Percentiles rank a stretch among this genome's conserved stretches.
Conservation (phyloP, 1,140 invertebrate species). For the Cotesia chilonis region DNA sequence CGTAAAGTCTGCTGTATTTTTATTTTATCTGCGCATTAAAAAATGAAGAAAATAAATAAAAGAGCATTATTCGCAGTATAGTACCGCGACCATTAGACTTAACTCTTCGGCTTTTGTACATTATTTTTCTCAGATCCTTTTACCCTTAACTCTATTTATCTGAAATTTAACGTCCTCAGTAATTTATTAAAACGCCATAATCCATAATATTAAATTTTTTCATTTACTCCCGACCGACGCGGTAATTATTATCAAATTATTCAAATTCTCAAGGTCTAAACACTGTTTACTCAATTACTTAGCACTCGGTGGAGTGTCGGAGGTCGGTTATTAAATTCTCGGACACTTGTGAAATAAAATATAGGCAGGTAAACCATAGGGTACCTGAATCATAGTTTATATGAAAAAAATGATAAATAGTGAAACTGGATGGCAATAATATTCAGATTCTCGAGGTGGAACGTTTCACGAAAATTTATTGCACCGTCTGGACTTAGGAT, state of each 20-base stretch:
- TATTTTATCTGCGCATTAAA: constrained; percentile 14
- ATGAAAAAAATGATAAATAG: neutral
- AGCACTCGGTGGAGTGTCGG: no score
- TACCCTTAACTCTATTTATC: no score
- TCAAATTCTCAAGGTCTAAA: no score
- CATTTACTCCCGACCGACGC: no score
- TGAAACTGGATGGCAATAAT: constrained; percentile 38
- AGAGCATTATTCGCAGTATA: constrained; percentile 22
- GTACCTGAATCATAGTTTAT: constrained; percentile 10
- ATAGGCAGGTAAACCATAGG: neutral
- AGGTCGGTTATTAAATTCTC: no score
- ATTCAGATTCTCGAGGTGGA: constrained; percentile 43
- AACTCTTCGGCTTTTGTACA: neutral
- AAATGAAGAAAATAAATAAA: no score
- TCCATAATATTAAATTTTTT: no score
- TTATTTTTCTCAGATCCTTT: neutral
- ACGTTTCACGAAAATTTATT: constrained; percentile 43
- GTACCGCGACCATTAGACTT: constrained; percentile 15
- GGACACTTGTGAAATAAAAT: neutral
- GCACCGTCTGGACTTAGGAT: constrained; percentile 21
- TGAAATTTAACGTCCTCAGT: no score
- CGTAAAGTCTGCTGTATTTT: constrained; percentile 45
- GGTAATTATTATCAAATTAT: no score
- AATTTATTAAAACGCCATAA: no score
- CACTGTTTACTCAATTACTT: no score